phyloP scores from a whole-genome alignment of 2,888 invertebrate species.

The Darwinula stevensoni region DNA sequence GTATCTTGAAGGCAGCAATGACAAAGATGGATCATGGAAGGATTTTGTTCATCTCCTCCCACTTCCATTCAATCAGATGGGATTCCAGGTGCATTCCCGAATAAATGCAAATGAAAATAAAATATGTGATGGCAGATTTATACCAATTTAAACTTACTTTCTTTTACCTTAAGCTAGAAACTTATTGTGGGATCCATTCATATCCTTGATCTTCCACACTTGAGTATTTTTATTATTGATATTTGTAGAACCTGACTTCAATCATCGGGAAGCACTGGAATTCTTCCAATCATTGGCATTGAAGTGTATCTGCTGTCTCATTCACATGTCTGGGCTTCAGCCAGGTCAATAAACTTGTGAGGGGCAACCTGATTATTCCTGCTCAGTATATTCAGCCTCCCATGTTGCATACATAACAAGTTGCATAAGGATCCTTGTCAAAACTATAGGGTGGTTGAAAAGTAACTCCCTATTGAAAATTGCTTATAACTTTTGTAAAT shows the following conservation, averaged over 20 bases:
- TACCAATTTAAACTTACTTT: no score
- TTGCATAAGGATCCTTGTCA: no score
- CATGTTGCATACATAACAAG: constrained; percentile 31
- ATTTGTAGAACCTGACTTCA: constrained; percentile 67
- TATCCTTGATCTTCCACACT: no score
- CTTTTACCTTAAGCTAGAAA: no score
- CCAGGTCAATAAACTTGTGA: constrained; percentile 72
- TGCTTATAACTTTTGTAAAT: no score
- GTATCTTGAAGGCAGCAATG: constrained; percentile 51
- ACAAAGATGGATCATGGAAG: constrained; percentile 51
- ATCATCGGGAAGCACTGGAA: constrained; percentile 64
- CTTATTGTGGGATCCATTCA: no score
- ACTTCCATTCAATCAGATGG: constrained; percentile 33
- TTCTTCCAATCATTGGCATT: constrained; percentile 84
- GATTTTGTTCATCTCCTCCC: constrained; percentile 44
- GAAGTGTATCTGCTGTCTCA: constrained; percentile 83
- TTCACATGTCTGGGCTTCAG: constrained; percentile 80
- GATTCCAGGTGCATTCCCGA: constrained; percentile 38
- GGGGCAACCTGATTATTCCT: constrained; percentile 57
- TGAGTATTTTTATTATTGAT: constrained; percentile 6
- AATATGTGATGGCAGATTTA: no score
- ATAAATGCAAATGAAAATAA: no score
- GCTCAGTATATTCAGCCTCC: constrained; percentile 56
- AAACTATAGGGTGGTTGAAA: no score
- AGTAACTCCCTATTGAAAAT: no score